Evolutionary conservation across 2,113 vertebrate species (phyloP).

Genomic region (Dinomys branickii): DNA sequence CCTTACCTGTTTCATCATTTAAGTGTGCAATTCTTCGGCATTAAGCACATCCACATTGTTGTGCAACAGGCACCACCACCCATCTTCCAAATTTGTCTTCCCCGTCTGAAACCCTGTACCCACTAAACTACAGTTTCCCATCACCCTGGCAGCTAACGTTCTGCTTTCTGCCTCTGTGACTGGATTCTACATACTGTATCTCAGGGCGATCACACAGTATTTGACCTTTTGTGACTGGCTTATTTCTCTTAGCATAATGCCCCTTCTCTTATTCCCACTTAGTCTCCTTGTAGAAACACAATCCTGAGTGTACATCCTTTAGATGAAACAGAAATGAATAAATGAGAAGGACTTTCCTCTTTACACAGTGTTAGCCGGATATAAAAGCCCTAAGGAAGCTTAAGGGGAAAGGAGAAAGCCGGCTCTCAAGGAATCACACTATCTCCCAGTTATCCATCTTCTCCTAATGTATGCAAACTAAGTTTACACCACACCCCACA

Average conservation of each 20-base stretch:
- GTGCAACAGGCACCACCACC: background rate
- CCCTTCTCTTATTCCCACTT: background rate
- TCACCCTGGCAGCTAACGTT: background rate
- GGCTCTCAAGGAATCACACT: background rate
- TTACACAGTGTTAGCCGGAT: background rate
- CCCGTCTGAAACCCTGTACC: background rate
- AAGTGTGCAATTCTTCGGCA: background rate
- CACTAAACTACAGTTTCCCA: background rate
- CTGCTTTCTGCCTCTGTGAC: background rate
- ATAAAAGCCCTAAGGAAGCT: background rate
- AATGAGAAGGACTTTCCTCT: background rate
- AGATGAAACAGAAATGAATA: constrained; percentile 46
- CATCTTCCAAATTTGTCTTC: background rate
- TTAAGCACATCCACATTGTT: background rate
- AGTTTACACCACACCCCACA: background rate
- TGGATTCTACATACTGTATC: background rate
- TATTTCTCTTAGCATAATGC: constrained; percentile 12
- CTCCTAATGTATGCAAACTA: background rate
- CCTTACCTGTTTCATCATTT: background rate
- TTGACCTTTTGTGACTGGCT: background rate
- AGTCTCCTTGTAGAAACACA: background rate
- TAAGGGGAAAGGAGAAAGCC: background rate
- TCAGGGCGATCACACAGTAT: background rate
- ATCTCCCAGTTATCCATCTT: background rate
- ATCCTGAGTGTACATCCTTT: background rate